These are phyloP conservation scores for Apis laboriosa DNA, from an alignment of 1,140 invertebrate species.

Conservation along the genomic window DNA sequence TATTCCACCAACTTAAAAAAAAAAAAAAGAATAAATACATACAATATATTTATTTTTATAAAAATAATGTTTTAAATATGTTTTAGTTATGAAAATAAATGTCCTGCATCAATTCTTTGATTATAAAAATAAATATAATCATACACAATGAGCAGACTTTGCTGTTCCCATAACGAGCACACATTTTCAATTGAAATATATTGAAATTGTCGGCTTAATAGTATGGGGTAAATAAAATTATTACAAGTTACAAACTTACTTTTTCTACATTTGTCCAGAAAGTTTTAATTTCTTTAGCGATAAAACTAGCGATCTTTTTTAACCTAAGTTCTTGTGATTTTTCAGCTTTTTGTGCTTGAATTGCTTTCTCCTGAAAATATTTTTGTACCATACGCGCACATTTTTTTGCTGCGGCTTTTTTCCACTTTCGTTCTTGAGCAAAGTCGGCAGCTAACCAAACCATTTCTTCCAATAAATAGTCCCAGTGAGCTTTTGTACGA, in stretches of 20 bases:
- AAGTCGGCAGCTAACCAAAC: conserved; percentile 98
- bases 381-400: conserved; percentile 96
- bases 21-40: conserved; percentile 29
- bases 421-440: conserved; percentile 98
- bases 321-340: conserved; percentile 94
- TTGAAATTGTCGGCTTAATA: conserved; percentile 79
- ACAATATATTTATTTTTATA: not conserved
- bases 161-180: conserved; percentile 81
- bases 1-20: conserved; percentile 92
- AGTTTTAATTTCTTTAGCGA: conserved; percentile 95
- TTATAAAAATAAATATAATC: conserved; percentile 52
- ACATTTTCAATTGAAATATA: conserved; percentile 73
- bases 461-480: conserved; percentile 99
- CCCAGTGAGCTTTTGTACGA: conserved; percentile 97
- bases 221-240: conserved; percentile 74
- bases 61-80: not conserved
- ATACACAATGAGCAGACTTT: conserved; percentile 66
- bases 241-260: conserved; percentile 75
- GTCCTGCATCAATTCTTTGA: conserved; percentile 65
- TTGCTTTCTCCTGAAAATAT: conserved; percentile 96
- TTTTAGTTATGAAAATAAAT: conserved; percentile 36
- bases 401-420: conserved; percentile 96
- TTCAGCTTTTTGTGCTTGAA: conserved; percentile 93
- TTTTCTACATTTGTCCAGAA: conserved; percentile 99
- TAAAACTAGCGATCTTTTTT: conserved; percentile 92